Evolutionary conservation across 2,797 vertebrate genomes (phyloP), one percentile per base, ranked within the genome.

Genomic region (Hippoglossus hippoglossus): DNA sequence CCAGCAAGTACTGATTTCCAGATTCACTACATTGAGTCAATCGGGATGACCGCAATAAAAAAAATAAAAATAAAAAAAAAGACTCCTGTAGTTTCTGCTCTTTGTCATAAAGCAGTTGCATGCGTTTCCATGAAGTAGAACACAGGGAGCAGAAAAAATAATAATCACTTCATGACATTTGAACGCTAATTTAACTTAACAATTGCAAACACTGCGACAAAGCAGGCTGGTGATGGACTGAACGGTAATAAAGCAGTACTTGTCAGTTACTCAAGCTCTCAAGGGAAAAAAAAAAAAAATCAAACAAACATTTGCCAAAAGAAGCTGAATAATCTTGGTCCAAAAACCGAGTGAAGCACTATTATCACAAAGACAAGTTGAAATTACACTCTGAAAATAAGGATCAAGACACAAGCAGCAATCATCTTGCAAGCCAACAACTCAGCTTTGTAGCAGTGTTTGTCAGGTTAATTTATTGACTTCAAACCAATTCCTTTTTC

Each of bases 181-280:
- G 0, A 70, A 54, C 19, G 65, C 44, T 4, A 41, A 39, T 57
- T 24, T 1, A 63, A 57, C 7, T 7, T 13, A 50, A 44, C 31
- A 61, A 69, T 39, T 56, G 56, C 44, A 80, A 83, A 73, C 69
- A 79, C 64, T 66, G 61, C 55, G 57, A 67, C 49, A 75, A 46
- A 19, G 55, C 13, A 9, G 21, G 51, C n/a, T 68, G 12, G 36
- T 13, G 51, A 44, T 60, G 58, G 58, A 26, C 13, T 28, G 21
- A 70, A 65, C 51, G 44, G n/a, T 41, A 41, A 79, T 63, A 61
- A 55, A 71, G 60, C 41, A 49, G 69, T 57, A 67, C 55, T 34
- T 63, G 24, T 63, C 36, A 64, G 67, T 26, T 47, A 52, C 24
- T 57, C 10, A 9, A 44, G 55, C 34, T 70, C 41, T 77, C 3